Conservation (phyloP, 2,888 invertebrate species). For the Plagodis pulveraria region DNA sequence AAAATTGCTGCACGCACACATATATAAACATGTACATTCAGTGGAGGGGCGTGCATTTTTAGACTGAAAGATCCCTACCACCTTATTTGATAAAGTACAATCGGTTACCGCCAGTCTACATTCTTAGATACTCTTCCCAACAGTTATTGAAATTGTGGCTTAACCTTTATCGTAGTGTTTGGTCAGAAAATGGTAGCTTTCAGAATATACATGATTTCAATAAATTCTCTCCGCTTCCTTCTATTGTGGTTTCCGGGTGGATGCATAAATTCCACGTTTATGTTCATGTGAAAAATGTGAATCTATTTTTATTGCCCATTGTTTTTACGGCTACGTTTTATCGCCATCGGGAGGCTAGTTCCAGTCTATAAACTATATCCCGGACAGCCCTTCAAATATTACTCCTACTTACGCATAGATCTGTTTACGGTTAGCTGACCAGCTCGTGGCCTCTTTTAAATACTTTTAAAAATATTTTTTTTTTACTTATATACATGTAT, state of each 20-base stretch:
- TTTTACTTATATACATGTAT: no score
- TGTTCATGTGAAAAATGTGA: constrained; percentile 48
- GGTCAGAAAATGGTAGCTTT: constrained; percentile 31
- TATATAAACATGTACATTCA: no score
- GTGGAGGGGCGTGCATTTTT: no score
- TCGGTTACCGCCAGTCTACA: no score
- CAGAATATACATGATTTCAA: constrained; percentile 56
- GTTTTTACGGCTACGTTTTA: constrained; percentile 32
- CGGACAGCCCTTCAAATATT: background rate
- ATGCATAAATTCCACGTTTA: constrained; percentile 55
- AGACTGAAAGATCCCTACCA: no score
- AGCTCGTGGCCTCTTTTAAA: no score
- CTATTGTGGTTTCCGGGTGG: constrained; percentile 55
- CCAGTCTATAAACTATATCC: constrained; percentile 16
- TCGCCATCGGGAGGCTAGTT: constrained; percentile 29
- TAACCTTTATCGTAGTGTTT: constrained; percentile 34
- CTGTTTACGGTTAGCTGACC: no score
- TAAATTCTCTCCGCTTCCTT: constrained; percentile 60
- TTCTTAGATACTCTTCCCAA: no score
- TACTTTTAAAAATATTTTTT: no score
- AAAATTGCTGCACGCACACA: no score
- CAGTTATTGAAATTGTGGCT: background rate
- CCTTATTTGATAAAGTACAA: no score
- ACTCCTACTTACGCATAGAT: no score
- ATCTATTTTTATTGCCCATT: constrained; percentile 42